Evolutionary conservation across 2,797 vertebrate genomes (phyloP), one percentile per base, ranked within the genome.

Genomic region (Artibeus jamaicensis): DNA sequence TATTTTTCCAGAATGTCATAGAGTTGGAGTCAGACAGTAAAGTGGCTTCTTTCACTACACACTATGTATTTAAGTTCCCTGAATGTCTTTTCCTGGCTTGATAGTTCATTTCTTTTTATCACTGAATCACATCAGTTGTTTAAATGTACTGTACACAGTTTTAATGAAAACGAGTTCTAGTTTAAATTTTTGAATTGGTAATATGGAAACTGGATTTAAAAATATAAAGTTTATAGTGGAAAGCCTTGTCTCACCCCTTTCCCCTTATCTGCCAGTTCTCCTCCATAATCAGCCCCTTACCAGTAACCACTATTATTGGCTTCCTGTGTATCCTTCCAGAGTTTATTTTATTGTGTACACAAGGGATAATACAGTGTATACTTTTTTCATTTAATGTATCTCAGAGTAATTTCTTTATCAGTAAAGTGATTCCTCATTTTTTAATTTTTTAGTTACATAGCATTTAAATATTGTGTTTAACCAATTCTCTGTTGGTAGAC

Each of bases 401-500:
- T 86, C 4, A n/a, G 59, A 94, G n/a, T 84, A 84, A 84, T 57
- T 84, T 93, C 15, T 62, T 1, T 86, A n/a, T 86, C 29, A 57
- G 2, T 46, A 85, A 50, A 91, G 32, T 79, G 59, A 46, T 67
- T 92, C 44, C 29, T 81, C n/a, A 59, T 91, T 22, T 19, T 76
- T 34, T 14, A 86, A 18, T 53, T 67, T 85, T 34, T 84, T 71
- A 62, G 34, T 15, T 89, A 48, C 6, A 18, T 57, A 50, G 21
- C 84, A 81, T 50, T 79, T 89, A 81, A 78, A 74, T 91, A 91
- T 76, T 92, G 85, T 94, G 91, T 39, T 77, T 95, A 92, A 86
- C 50, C 21, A 84, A 34, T 82, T 84, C 42, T 32, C 26, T 42
- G 2, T 86, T 93, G 74, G 65, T 91, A 88, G 50, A 83, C 22